phyloP scores from a whole-genome alignment of 2,797 vertebrate genomes.

The Paramormyrops hopkinsi region DNA sequence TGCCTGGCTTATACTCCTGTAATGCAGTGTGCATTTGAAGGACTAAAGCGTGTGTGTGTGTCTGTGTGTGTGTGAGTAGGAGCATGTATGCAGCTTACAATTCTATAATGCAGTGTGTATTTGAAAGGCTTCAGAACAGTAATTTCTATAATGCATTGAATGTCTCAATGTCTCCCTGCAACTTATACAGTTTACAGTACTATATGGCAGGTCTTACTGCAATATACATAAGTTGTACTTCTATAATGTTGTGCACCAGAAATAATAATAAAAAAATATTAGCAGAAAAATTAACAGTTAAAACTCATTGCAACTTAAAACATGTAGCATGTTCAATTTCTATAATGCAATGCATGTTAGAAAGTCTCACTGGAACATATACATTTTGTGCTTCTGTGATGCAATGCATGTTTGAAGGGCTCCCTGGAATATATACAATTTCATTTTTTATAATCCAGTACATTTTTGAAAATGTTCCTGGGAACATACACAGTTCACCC shows the following conservation, averaged over 20 bases:
- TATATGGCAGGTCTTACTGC: background rate
- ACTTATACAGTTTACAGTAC: background rate
- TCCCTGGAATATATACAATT: background rate
- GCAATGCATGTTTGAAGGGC: background rate
- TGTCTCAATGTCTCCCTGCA: background rate
- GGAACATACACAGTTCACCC: background rate
- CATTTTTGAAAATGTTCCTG: background rate
- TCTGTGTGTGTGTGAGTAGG: background rate
- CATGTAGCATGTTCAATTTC: background rate
- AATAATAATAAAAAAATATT: background rate
- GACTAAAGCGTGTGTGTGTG: conserved; percentile 29
- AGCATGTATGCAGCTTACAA: background rate
- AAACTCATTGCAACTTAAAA: background rate
- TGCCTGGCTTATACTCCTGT: conserved; percentile 16
- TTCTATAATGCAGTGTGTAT: background rate
- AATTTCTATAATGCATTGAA: background rate
- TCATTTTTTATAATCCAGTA: background rate
- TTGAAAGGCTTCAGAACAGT: background rate
- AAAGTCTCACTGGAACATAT: background rate
- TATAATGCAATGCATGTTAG: background rate
- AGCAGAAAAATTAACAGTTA: background rate
- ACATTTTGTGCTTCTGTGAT: background rate
- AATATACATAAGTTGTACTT: background rate
- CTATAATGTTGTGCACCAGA: background rate
- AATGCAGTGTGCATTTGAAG: conserved; percentile 59